These are phyloP conservation scores for Pseudeuparius sepicola DNA, from an alignment of 2,888 invertebrate genomes.

Conservation along the genomic window DNA sequence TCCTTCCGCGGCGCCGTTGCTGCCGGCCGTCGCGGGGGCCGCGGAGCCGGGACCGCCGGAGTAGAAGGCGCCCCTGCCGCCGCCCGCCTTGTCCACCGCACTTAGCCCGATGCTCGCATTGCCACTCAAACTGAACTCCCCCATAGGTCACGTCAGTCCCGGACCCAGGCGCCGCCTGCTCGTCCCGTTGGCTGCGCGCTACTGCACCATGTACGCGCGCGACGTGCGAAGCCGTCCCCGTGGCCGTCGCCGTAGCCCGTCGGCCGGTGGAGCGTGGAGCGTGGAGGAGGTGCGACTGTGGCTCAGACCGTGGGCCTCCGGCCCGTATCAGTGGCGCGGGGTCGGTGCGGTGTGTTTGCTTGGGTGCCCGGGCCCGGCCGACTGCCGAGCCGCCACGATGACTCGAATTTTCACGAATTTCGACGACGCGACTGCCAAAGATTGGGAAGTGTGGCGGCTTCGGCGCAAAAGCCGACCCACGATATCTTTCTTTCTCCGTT, in stretches of 20 bases:
- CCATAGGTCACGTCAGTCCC: constrained; percentile 39
- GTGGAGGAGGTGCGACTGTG: too few species aligned
- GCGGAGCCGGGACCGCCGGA: constrained; percentile 34
- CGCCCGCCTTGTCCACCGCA: constrained; percentile 38
- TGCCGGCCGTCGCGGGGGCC: constrained; percentile 33
- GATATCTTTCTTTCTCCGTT: constrained; percentile 18
- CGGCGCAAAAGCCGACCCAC: constrained; percentile 24
- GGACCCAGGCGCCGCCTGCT: too few species aligned
- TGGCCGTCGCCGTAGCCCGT: too few species aligned
- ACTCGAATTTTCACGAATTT: constrained; percentile 26
- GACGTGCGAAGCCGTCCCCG: too few species aligned
- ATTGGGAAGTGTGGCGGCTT: constrained; percentile 20
- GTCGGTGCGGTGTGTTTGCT: too few species aligned
- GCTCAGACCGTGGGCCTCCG: too few species aligned
- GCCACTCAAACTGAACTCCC: constrained; percentile 41
- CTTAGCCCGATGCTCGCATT: constrained; percentile 40
- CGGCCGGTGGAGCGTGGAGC: too few species aligned
- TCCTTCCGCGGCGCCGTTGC: constrained; percentile 21
- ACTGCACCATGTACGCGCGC: too few species aligned
- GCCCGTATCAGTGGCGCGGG: too few species aligned
- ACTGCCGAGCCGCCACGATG: constrained; percentile 26
- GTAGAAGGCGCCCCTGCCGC: constrained; percentile 32
- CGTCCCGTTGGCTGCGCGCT: too few species aligned
- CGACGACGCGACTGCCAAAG: constrained; percentile 27
- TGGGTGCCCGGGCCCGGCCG: too few species aligned